Evolutionary conservation across 1,140 invertebrate genomes (phyloP), one percentile per base, ranked within the genome.

Genomic region (Formica selysi): DNA sequence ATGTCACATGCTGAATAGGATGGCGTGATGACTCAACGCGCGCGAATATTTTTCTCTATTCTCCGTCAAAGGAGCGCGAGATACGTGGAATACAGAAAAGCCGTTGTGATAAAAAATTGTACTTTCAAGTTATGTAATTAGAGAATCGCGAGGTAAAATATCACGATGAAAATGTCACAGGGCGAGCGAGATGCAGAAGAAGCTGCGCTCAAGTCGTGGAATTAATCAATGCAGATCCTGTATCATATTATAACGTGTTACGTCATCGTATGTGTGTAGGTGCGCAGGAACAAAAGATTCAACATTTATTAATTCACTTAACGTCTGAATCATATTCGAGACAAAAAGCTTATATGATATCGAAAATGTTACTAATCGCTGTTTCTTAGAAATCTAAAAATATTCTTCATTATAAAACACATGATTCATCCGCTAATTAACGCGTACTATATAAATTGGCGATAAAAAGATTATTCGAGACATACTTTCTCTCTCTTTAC

Each of bases 151-250:
- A 19, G 57, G 68, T 83, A 74, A 70, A 83, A 83, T 83, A 70
- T 74, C 79, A 83, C 68, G 79, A 83, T 36, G 79, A 83, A 83
- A 83, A 83, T 83, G 79, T 83, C 79, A 83, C 67, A 73, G 67
- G 36, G 36, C 51, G 41, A 73, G 11, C 26, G 26, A 61, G 51
- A 57, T 65, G 79, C 36, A 71, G 51, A 61, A 73, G 67, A 81
- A 61, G 51, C 19, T 68, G 48, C 41, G 41, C 26, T 71, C 26
- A 44, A 57, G 10, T 13, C n/a, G 26, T 22, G 57, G 36, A 41
- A 73, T 83, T 83, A 83, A 83, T 74, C 79, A 61, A 62, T 48
- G 68, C 38, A n/a, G 68, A 83, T 83, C 29, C 38, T 48, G 38
- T 13, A 61, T 61, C 38, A 44, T 71, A 32, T 74, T 83, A 29